Percentiles rank a stretch among this genome's conserved stretches.
Evolutionary conservation across 2,888 invertebrate species (phyloP).

Genomic region (Andrena minutula): DNA sequence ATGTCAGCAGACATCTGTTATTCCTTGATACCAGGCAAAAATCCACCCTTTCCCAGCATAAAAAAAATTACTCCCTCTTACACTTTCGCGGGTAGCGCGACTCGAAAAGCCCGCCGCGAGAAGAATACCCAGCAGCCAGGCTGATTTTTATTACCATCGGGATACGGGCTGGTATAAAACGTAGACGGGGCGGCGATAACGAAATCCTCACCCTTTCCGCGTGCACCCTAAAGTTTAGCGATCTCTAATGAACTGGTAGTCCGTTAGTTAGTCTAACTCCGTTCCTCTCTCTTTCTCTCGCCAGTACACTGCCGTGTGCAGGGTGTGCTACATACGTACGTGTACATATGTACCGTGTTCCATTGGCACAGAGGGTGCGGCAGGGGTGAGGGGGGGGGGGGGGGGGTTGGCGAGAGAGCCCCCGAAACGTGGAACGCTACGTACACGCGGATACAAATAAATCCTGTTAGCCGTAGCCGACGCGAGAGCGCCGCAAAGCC

Average conservation of each 20-base stretch:
- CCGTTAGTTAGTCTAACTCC: slow-evolving; percentile 75
- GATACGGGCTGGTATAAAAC: slow-evolving; percentile 57
- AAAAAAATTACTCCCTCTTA: neutral
- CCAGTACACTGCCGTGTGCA: slow-evolving; percentile 17
- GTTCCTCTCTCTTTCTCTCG: slow-evolving; percentile 44
- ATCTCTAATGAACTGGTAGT: slow-evolving; percentile 80
- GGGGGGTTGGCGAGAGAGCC: slow-evolving; percentile 10
- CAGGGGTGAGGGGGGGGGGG: slow-evolving; percentile 7
- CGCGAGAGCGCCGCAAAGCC: slow-evolving; percentile 66
- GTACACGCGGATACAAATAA: slow-evolving; percentile 74
- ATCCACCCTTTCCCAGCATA: neutral
- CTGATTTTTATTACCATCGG: slow-evolving; percentile 51
- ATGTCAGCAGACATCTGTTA: too few species aligned
- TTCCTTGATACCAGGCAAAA: neutral
- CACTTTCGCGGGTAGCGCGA: neutral
- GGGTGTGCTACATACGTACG: slow-evolving; percentile 36
- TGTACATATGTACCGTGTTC: slow-evolving; percentile 23
- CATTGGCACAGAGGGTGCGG: slow-evolving; percentile 7
- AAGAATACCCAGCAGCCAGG: slow-evolving; percentile 12
- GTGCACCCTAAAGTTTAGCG: slow-evolving; percentile 77
- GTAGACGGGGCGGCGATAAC: slow-evolving; percentile 60
- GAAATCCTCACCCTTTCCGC: slow-evolving; percentile 73
- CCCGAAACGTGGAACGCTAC: slow-evolving; percentile 58
- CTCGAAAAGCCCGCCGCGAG: neutral
- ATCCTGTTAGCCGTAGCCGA: slow-evolving; percentile 75